Evolutionary conservation across 2,888 invertebrate species (phyloP), one percentile per base, ranked within the genome.

Genomic region (Neelides folsomi): DNA sequence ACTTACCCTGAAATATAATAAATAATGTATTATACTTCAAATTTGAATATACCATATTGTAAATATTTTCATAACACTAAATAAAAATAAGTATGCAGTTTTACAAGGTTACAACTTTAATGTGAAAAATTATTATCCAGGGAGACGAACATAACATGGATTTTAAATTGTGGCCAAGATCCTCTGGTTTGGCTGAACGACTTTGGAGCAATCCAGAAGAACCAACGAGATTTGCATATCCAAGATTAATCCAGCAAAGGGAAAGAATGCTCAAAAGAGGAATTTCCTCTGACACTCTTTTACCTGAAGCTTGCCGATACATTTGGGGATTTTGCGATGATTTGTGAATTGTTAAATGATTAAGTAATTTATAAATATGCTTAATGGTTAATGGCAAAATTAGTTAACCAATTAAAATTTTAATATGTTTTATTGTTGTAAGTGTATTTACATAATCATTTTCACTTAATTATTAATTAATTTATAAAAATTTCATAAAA

Each of bases 301-400:
- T 87, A 67, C 89, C 89, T 0, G 79, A 85, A 68, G 88, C 88
- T 86, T 90, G 89, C 66, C 72, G 79, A 59, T 85, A 86, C 67
- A 82, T 88, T 69, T 82, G 66, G 27, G 67, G 66, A 8, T 58
- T 60, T 27, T 68, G 68, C 47, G 43, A 52, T 36, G 52, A 52
- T 34, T 47, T 42, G 9, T 39, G 15, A 13, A 39, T 39, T 13
- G 39, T 5, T 13, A n/a, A n/a, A n/a, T n/a, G n/a, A n/a, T n/a
- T n/a, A n/a, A n/a, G n/a, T n/a, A n/a, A n/a, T n/a, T n/a, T n/a
- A n/a, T n/a, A n/a, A n/a, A n/a, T n/a, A n/a, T n/a, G n/a, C n/a
- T n/a, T n/a, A n/a, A n/a, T n/a, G n/a, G n/a, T n/a, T n/a, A n/a
- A n/a, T n/a, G n/a, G n/a, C n/a, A n/a, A n/a, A n/a, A n/a, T n/a